phyloP scores from a whole-genome alignment of 2,888 invertebrate species.

The Apotomis betuletana region DNA sequence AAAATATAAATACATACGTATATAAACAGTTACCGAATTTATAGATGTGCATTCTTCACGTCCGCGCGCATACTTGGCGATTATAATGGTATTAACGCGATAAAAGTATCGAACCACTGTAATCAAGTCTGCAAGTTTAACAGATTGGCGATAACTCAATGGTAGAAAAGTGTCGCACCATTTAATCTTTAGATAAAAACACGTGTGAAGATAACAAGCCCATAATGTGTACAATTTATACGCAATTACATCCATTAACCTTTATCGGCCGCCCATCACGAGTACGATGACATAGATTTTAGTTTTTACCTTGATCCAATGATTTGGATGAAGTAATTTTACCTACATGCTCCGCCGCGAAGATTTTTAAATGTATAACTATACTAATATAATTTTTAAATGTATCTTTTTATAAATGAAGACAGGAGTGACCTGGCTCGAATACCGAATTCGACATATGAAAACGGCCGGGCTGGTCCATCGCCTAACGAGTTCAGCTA shows the following conservation, averaged over 20 bases:
- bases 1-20: no score
- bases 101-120: conserved; percentile 15
- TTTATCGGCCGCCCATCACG: conserved; percentile 13
- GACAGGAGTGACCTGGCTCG: no score
- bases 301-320: conserved; percentile 21
- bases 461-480: no score
- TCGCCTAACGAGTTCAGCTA: no score
- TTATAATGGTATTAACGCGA: conserved; percentile 5
- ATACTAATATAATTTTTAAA: no score
- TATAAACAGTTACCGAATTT: no score
- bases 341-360: conserved; percentile 3
- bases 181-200: conserved; percentile 19
- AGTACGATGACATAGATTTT: conserved; percentile 1
- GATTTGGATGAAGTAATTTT: conserved; percentile 6
- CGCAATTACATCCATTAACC: conserved; percentile 9
- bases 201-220: conserved; percentile 10
- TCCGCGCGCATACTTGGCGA: neutral
- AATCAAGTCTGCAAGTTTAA: conserved; percentile 7
- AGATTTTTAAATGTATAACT: neutral
- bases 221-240: conserved; percentile 23
- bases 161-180: conserved; percentile 14
- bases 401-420: neutral
- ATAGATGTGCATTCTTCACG: neutral
- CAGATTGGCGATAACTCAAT: conserved; percentile 20
- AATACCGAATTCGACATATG: no score